These are phyloP conservation scores for Nebria brevicollis DNA, from an alignment of 2,888 invertebrate genomes.

Conservation along the genomic window DNA sequence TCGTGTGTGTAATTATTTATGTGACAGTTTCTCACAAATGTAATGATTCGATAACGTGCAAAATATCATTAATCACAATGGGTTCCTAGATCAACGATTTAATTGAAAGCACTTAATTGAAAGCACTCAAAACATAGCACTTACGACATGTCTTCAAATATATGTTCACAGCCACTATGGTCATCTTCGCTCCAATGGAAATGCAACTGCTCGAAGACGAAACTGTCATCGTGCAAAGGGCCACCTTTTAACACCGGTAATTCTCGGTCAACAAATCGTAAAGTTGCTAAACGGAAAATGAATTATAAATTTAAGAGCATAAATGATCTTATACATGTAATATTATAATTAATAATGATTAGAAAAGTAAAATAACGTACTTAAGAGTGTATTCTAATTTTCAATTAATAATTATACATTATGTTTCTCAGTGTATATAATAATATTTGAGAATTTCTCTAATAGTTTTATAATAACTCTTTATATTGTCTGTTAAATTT, in stretches of 20 bases:
- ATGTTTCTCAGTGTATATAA: too few relatives aligned
- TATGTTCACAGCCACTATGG: constrained; percentile 82
- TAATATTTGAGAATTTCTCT: too few relatives aligned
- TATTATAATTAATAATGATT: too few relatives aligned
- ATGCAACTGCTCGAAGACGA: constrained; percentile 80
- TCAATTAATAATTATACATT: too few relatives aligned
- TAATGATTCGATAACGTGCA: constrained; percentile 31
- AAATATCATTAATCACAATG: constrained; percentile 26
- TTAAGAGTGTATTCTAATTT: too few relatives aligned
- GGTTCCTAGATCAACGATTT: background rate
- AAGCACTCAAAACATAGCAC: constrained; percentile 52
- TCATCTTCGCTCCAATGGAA: constrained; percentile 84
- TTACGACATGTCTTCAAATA: constrained; percentile 76
- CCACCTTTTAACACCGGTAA: constrained; percentile 73
- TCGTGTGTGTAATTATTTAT: background rate
- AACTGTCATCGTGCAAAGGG: constrained; percentile 71
- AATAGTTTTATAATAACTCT: too few relatives aligned
- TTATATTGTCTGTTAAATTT: too few relatives aligned
- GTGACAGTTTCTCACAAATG: background rate
- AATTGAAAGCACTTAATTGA: constrained; percentile 10
- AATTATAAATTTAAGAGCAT: background rate
- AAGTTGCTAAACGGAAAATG: constrained; percentile 64
- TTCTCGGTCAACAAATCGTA: constrained; percentile 70
- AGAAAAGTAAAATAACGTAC: too few relatives aligned
- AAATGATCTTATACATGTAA: too few relatives aligned